Conservation (phyloP, 1,140 invertebrate species). For the Latrodectus geometricus region DNA sequence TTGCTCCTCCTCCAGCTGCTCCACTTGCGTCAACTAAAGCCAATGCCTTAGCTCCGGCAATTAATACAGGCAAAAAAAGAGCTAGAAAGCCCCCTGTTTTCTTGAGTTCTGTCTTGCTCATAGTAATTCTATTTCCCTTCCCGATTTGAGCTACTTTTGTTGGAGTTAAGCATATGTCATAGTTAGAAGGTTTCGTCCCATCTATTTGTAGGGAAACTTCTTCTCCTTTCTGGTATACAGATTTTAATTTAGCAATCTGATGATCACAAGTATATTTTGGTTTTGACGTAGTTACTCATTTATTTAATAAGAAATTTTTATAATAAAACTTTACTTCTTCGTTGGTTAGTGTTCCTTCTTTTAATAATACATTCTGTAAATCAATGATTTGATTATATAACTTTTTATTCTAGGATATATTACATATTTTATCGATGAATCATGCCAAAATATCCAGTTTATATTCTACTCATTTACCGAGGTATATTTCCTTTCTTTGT, state of each 20-base stretch:
- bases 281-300: conserved; percentile 24
- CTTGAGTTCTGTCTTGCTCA: conserved; percentile 19
- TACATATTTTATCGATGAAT: conserved; percentile 16
- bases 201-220: no score
- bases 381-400: conserved; percentile 2
- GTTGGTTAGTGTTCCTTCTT: not conserved
- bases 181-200: no score
- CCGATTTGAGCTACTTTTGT: no score
- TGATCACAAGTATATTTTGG: not conserved
- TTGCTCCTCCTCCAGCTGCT: not conserved
- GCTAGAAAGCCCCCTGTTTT: conserved; percentile 13
- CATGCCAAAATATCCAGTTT: no score
- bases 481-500: not conserved
- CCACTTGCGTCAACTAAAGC: not conserved
- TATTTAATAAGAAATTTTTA: no score
- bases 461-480: not conserved
- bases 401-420: not conserved
- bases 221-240: no score
- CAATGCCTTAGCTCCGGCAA: not conserved
- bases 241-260: conserved; percentile 20
- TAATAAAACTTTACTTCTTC: not conserved
- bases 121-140: not conserved
- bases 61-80: not conserved
- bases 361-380: conserved; percentile 2
- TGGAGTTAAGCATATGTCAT: no score